Evolutionary conservation across 2,888 invertebrate species (phyloP), one percentile per base, ranked within the genome.

Genomic region (Polydesmus complanatus): DNA sequence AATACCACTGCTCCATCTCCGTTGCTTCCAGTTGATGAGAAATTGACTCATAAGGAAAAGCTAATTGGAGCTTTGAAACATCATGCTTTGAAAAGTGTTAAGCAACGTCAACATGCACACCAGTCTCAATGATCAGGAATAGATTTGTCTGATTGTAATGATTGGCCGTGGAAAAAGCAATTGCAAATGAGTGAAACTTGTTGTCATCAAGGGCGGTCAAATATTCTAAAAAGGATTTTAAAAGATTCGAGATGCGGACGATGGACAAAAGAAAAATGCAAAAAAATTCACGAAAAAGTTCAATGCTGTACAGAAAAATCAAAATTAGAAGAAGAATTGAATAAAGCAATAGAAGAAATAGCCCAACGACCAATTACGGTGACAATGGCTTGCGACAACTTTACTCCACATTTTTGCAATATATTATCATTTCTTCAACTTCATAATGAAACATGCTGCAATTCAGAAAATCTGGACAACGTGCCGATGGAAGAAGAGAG

Each of bases 131-230:
- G 58, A 58, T 22, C 58, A 3, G 26, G 27, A 23, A 47, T 58
- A 2, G 51, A 58, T 5, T 48, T 58, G 18, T 58, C 58, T 8
- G 58, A 58, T 27, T 58, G 58, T 50, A 25, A 26, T 14, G 58
- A 58, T 25, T 58, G 50, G 50, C 21, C 52, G 8, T 51, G 25
- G 51, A 58, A 51, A 27, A 27, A 27, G 27, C 25, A 58, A 26
- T 25, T 50, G n/a, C 27, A 27, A 27, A n/a, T 25, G n/a, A 48
- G 25, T 11, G 25, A 51, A 51, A 51, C 25, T 25, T 58, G 58
- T 47, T 58, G 58, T 50, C 51, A 48, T 2, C 50, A 23, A 51
- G 26, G 48, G 2, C 25, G n/a, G 19, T 37, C 37, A 37, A 37
- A 37, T 14, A 5, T 5, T 37, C 37, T 37, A 5, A 37, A 37